Percentiles rank a stretch among this genome's conserved stretches.
These are phyloP conservation scores for Pollimyrus isidori DNA, from an alignment of 2,113 vertebrate genomes.

Conservation along the genomic window DNA sequence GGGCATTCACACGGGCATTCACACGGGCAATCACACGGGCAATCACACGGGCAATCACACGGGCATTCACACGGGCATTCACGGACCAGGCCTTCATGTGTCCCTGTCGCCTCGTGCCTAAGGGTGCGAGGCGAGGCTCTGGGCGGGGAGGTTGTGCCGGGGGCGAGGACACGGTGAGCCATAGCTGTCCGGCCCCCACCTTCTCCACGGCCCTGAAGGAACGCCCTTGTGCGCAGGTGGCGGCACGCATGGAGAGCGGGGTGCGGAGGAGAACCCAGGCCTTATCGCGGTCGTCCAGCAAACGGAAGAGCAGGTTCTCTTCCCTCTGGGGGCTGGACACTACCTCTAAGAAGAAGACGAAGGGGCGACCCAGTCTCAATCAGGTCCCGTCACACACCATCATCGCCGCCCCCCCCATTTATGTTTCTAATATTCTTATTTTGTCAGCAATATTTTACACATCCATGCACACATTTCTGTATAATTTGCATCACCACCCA, in stretches of 20 bases:
- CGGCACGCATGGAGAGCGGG: constrained; percentile 77
- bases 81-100: neutral
- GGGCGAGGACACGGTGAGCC: neutral
- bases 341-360: constrained; percentile 81
- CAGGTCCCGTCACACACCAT: constrained; percentile 60
- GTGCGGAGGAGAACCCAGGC: constrained; percentile 78
- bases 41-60: too few species aligned
- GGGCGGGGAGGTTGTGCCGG: neutral
- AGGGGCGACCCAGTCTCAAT: constrained; percentile 82
- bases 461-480: neutral
- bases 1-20: too few species aligned
- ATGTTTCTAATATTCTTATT: neutral
- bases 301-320: constrained; percentile 88
- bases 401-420: neutral
- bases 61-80: neutral
- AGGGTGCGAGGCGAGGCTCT: neutral
- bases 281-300: constrained; percentile 82
- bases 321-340: constrained; percentile 96
- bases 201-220: neutral
- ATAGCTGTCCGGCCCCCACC: neutral
- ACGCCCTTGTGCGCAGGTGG: constrained; percentile 62
- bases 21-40: too few species aligned
- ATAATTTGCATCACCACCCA: neutral
- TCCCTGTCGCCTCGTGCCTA: neutral
- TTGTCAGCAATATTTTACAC: neutral